Conservation (phyloP, 2,797 vertebrate genomes). For the Setipinna tenuifilis region DNA sequence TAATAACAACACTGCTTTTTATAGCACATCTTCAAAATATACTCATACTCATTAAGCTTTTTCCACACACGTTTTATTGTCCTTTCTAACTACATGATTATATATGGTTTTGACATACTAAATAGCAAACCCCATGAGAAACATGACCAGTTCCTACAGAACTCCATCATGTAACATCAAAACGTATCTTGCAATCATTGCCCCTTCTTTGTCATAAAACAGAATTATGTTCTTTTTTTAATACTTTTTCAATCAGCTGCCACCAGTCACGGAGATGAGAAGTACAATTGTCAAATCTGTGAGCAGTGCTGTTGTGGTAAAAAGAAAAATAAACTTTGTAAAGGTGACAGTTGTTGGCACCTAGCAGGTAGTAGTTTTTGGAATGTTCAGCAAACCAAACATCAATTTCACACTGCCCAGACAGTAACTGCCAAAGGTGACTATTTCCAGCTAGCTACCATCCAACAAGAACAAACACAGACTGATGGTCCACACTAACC, state of each 20-base stretch:
- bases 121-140: not conserved
- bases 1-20: not conserved
- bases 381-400: no score
- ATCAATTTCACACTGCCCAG: no score
- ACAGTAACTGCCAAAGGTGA: no score
- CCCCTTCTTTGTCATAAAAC: not conserved
- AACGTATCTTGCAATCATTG: not conserved
- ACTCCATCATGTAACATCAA: not conserved
- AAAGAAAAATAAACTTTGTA: no score
- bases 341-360: no score
- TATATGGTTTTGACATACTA: not conserved
- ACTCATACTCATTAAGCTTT: not conserved
- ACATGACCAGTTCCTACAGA: not conserved
- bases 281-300: not conserved
- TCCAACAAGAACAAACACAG: no score
- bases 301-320: not conserved
- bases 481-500: no score
- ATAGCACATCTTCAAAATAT: not conserved
- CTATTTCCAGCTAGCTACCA: no score
- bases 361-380: no score
- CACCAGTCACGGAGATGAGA: not conserved
- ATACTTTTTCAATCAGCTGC: conserved; percentile 1
- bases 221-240: not conserved
- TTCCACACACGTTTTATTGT: not conserved
- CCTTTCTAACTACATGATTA: not conserved